Evolutionary conservation across 2,113 vertebrate genomes (phyloP).

Genomic region (Heterocephalus glaber): DNA sequence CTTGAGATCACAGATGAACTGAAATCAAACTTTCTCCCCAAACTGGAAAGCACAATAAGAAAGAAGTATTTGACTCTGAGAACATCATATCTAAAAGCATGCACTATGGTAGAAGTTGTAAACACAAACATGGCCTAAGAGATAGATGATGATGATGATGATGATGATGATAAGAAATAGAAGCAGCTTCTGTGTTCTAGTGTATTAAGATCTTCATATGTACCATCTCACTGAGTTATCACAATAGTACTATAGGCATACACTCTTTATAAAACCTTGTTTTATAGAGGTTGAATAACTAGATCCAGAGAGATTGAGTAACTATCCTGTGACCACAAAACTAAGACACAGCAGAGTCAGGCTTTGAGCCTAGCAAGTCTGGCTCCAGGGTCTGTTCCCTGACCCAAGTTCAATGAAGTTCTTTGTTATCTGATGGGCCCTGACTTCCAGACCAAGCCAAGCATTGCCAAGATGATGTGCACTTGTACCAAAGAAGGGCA

Average conservation of each 20-base stretch:
- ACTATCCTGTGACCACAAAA: neutral
- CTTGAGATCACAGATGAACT: neutral
- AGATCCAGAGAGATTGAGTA: neutral
- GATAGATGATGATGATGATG: neutral
- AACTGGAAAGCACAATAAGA: neutral
- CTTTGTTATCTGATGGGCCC: neutral
- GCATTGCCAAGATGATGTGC: neutral
- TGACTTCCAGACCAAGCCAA: neutral
- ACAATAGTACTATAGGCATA: too few relatives aligned
- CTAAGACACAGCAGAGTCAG: neutral
- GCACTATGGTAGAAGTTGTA: neutral
- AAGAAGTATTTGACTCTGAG: neutral
- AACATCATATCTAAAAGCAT: neutral
- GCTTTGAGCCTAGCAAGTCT: neutral
- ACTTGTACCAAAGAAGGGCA: rapidly evolving
- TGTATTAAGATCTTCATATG: neutral
- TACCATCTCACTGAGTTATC: neutral
- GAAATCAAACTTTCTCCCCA: neutral
- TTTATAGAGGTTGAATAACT: neutral
- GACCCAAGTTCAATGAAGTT: neutral
- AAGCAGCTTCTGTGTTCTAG: neutral
- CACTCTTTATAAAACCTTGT: neutral
- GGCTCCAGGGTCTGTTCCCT: neutral
- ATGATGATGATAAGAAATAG: neutral
- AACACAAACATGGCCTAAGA: neutral